Evolutionary conservation across 2,888 invertebrate species (phyloP).

Genomic region (Parthenolecanium corni): DNA sequence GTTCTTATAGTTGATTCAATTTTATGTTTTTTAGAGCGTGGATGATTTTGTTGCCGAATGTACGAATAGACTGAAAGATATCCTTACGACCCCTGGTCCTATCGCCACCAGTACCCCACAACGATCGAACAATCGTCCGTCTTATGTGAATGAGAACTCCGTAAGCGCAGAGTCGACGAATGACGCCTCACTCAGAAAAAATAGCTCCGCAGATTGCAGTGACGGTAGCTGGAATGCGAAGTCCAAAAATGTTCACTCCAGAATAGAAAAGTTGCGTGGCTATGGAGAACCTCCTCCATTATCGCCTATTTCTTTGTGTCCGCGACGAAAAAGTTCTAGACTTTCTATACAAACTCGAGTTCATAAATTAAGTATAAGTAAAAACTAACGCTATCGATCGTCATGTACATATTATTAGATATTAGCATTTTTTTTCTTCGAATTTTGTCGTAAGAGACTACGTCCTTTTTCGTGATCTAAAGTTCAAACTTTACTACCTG

Average conservation of each 20-base stretch:
- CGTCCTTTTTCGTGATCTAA: too few relatives aligned
- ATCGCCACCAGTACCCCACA: not conserved
- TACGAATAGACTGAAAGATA: not conserved
- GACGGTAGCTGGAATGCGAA: not conserved
- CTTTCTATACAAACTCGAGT: not conserved
- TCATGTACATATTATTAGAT: too few relatives aligned
- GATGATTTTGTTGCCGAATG: conserved; percentile 6
- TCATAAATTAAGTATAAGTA: not conserved
- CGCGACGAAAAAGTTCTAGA: not conserved
- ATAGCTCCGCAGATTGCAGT: not conserved
- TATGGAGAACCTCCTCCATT: conserved; percentile 10
- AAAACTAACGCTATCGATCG: not conserved
- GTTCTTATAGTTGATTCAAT: too few relatives aligned
- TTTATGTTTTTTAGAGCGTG: not conserved
- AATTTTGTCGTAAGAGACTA: too few relatives aligned
- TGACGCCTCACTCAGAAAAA: too few relatives aligned
- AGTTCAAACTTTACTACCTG: too few relatives aligned
- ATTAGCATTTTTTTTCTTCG: too few relatives aligned
- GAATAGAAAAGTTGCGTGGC: conserved; percentile 7
- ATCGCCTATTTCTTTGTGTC: not conserved
- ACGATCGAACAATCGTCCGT: not conserved
- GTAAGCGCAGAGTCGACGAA: not conserved
- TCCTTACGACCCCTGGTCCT: not conserved
- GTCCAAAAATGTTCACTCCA: not conserved
- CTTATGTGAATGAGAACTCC: not conserved